Percentiles rank a stretch among this genome's conserved stretches.
Conservation (phyloP, 2,888 invertebrate genomes). For the Spatulosminthurus flaviceps region DNA sequence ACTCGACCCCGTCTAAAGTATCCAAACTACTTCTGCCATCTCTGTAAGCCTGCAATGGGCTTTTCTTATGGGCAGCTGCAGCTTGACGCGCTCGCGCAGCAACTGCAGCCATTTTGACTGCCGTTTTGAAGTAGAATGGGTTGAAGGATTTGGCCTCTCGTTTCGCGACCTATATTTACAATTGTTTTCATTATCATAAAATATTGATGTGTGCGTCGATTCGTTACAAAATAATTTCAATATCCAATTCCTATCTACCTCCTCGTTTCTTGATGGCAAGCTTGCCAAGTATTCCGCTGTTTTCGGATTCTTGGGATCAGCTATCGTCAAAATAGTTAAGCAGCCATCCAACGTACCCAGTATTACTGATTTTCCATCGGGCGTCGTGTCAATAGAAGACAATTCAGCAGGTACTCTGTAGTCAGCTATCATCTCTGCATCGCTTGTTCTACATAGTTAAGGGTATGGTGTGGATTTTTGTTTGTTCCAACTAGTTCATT, state of each 20-base stretch:
- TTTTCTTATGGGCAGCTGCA: not conserved
- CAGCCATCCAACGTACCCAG: constrained; percentile 94
- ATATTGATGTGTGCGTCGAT: too few relatives aligned
- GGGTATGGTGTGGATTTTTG: not conserved
- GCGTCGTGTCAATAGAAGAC: constrained; percentile 85
- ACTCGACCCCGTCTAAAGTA: constrained; percentile 19
- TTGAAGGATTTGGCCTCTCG: constrained; percentile 52
- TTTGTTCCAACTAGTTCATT: not conserved
- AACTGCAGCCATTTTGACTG: constrained; percentile 61
- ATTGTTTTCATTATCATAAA: too few relatives aligned
- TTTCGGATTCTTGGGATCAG: constrained; percentile 75
- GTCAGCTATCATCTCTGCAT: constrained; percentile 92
- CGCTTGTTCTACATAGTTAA: constrained; percentile 73
- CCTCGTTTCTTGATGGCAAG: constrained; percentile 78
- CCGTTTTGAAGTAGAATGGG: constrained; percentile 59
- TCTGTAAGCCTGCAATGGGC: constrained; percentile 1
- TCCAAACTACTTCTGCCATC: not conserved
- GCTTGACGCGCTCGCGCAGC: constrained; percentile 55
- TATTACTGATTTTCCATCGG: constrained; percentile 83
- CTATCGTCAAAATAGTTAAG: constrained; percentile 81
- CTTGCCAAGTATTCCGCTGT: constrained; percentile 73
- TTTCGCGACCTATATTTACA: constrained; percentile 58
- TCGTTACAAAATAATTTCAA: not conserved
- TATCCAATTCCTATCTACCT: constrained; percentile 67
- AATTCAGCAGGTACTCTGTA: constrained; percentile 90